Evolutionary conservation across 2,888 invertebrate genomes (phyloP).

Genomic region (Hipparchia semele): DNA sequence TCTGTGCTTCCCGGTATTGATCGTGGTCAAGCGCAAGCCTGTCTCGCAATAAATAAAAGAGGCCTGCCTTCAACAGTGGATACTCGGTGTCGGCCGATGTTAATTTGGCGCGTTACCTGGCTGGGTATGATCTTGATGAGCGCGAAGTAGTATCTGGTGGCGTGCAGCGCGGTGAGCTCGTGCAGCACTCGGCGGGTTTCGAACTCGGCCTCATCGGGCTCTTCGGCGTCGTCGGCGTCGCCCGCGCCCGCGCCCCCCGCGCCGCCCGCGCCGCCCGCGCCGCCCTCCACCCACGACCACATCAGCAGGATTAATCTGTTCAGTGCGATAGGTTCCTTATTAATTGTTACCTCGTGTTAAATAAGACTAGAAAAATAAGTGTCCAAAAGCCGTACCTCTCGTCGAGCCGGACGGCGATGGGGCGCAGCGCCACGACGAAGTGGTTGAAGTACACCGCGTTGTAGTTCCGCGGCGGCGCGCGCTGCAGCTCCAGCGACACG

Average conservation of each 20-base stretch:
- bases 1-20: not conserved
- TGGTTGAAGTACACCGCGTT: slow-evolving; percentile 96
- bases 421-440: slow-evolving; percentile 90
- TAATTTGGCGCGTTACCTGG: slow-evolving; percentile 77
- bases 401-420: slow-evolving; percentile 93
- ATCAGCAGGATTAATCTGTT: slow-evolving; percentile 76
- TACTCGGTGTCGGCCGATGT: too few relatives aligned
- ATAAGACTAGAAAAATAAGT: too few relatives aligned
- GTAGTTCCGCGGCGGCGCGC: slow-evolving; percentile 85
- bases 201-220: slow-evolving; percentile 91
- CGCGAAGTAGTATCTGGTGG: slow-evolving; percentile 94
- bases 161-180: slow-evolving; percentile 90
- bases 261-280: slow-evolving; percentile 79
- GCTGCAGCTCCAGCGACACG: slow-evolving; percentile 89
- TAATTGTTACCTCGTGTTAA: too few relatives aligned
- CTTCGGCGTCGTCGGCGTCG: slow-evolving; percentile 81
- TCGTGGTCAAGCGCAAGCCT: not conserved
- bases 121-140: slow-evolving; percentile 90
- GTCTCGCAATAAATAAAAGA: too few relatives aligned
- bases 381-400: slow-evolving; percentile 79
- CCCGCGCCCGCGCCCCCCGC: slow-evolving; percentile 79
- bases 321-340: too few relatives aligned
- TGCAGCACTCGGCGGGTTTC: slow-evolving; percentile 91
- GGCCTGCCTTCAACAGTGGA: too few relatives aligned
- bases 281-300: slow-evolving; percentile 61